A percentile compares a stretch with the other conserved stretches of the same genome.
Evolutionary conservation across 2,888 invertebrate genomes (phyloP).

Genomic region (Standfussiana lucernea): DNA sequence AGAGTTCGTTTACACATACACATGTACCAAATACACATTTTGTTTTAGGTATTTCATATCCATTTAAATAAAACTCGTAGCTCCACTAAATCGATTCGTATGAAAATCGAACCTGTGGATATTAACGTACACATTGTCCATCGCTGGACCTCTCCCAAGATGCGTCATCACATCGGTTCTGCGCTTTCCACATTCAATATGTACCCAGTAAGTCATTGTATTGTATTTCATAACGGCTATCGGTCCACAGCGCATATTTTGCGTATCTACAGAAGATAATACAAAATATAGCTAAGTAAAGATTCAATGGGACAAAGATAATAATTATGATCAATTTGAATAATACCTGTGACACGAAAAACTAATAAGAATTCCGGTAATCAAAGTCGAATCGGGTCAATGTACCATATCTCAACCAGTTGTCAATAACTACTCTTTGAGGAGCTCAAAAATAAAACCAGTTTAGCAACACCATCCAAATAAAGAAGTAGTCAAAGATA

Average conservation of each 20-base stretch:
- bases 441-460: constrained; percentile 21
- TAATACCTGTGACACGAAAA: neutral
- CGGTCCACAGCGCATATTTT: neutral
- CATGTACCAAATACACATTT: too few species aligned
- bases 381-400: constrained; percentile 26
- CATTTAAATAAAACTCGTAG: neutral
- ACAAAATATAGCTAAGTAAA: neutral
- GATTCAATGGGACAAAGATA: neutral
- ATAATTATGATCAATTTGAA: neutral
- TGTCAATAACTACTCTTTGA: constrained; percentile 2
- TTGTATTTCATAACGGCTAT: neutral
- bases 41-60: too few species aligned
- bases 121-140: neutral
- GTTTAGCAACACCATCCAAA: constrained; percentile 24
- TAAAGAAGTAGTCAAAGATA: neutral
- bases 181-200: neutral
- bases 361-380: neutral
- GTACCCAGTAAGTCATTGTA: neutral
- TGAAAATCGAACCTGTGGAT: neutral
- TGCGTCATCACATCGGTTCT: too few species aligned
- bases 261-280: neutral
- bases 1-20: neutral
- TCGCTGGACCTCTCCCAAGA: neutral
- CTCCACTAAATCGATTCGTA: neutral
- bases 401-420: constrained; percentile 36